Base-by-base conservation (phyloP, 2,888 invertebrate genomes). In the Brachypterus glaber region DNA sequence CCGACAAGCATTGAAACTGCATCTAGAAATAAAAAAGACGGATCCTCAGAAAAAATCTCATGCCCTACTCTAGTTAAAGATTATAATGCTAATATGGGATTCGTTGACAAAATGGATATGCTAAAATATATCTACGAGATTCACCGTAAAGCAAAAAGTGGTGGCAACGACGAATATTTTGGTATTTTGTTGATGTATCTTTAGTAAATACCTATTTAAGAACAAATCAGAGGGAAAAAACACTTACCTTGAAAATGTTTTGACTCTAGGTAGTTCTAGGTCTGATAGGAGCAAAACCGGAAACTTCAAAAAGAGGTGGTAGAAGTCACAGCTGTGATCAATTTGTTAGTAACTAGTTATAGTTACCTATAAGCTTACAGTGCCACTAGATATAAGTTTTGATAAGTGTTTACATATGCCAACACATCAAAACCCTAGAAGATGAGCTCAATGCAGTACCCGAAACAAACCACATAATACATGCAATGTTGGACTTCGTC, bases 1-100 rank as follows among this genome's bases (percentile, higher is more conserved):
- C 3, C 21, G 9, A 21, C 21, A 9, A 21, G 21, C 5, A 21
- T 5, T 7, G 9, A 21, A 33, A 21, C 17, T 33, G 8, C 8
- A 33, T 18, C 4, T 17, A 21, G 7, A 33, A 18, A 33, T 14
- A n/a, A 18, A 11, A 18, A 33, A 21, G 12, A 17, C 9, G 21
- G 21, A 21, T 7, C 21, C 21, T 7, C 5, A 5, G 21, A 9
- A 9, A 9, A 21, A 21, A 7, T 37, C 16, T 9, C 32, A 4
- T 33, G 37, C 16, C 33, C 25, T 11, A 26, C 31, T 32, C 3
- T 37, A 7, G 14, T 37, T 14, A 32, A 37, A 24, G 15, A 14
- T 16, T 32, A 33, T 15, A 37, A 37, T 15, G 15, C 30, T 9
- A 37, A 34, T n/a, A 34, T 34, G 25, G 34, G 34, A 17, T 25